These are phyloP conservation scores for Balanococcus diminutus DNA, from an alignment of 2,888 invertebrate species.

Conservation along the genomic window DNA sequence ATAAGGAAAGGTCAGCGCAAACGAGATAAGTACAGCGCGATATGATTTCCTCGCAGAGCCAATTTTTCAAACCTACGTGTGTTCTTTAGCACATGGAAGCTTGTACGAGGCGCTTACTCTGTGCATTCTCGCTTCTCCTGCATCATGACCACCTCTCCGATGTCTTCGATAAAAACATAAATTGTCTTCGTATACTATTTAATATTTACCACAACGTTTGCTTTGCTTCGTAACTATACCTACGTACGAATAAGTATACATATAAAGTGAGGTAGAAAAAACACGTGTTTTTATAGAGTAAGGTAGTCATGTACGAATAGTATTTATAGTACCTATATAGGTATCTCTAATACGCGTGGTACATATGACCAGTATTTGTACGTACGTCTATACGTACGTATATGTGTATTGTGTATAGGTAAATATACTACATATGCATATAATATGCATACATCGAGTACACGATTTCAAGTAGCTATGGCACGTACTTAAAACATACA, in stretches of 20 bases:
- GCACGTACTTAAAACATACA: too few species aligned
- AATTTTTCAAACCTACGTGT: constrained; percentile 23
- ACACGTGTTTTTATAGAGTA: neutral
- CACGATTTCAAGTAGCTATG: constrained; percentile 11
- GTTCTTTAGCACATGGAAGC: neutral
- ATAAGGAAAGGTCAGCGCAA: neutral
- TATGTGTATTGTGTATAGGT: too few species aligned
- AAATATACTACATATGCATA: neutral
- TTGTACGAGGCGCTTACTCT: neutral
- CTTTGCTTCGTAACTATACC: too few species aligned
- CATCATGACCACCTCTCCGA: neutral
- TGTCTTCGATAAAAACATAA: neutral
- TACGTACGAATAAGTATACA: too few species aligned
- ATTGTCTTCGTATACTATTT: neutral
- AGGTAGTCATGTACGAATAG: neutral
- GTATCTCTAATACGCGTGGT: neutral
- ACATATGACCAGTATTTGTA: neutral
- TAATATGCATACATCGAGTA: neutral
- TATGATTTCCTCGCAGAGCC: neutral
- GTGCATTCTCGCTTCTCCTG: neutral
- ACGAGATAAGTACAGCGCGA: neutral
- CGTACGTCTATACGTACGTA: too few species aligned
- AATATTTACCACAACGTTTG: neutral
- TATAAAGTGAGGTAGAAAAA: neutral
- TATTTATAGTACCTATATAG: neutral